These are phyloP conservation scores for Xenentodon cancila DNA, from an alignment of 2,797 vertebrate species.

Conservation along the genomic window DNA sequence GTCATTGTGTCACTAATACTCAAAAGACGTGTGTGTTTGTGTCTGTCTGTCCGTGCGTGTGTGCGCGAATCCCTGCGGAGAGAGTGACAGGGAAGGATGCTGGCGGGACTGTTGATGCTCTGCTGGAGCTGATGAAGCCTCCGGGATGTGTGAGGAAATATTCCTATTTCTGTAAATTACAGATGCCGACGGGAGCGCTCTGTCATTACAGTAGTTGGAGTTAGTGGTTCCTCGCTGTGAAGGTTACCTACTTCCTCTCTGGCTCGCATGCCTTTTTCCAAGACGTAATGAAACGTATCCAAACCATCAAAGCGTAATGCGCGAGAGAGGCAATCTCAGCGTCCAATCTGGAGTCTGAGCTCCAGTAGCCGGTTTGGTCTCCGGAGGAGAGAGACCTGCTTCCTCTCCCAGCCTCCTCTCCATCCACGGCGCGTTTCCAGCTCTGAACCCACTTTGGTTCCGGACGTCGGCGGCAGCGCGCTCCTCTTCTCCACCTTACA, in stretches of 20 bases:
- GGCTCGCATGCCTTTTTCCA: constrained; percentile 25
- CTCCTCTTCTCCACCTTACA: constrained; percentile 11
- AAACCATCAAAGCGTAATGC: constrained; percentile 44
- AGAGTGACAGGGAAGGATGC: constrained; percentile 39
- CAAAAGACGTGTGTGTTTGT: constrained; percentile 10
- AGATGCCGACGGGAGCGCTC: background rate
- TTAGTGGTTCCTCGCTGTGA: background rate
- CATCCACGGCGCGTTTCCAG: constrained; percentile 56
- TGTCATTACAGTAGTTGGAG: background rate
- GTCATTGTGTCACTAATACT: constrained; percentile 63
- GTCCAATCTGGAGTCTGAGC: constrained; percentile 51
- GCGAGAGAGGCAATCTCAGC: constrained; percentile 27
- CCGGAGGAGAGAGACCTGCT: constrained; percentile 30
- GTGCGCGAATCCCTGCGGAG: constrained; percentile 39
- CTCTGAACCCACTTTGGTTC: constrained; percentile 47
- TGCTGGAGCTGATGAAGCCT: constrained; percentile 40
- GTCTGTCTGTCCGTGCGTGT: background rate
- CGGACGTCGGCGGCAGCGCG: constrained; percentile 32
- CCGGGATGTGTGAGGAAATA: constrained; percentile 13
- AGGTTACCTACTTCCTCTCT: constrained; percentile 13
- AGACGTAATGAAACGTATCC: constrained; percentile 45
- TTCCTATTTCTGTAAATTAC: constrained; percentile 7
- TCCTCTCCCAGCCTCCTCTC: constrained; percentile 46
- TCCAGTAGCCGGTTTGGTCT: constrained; percentile 38
- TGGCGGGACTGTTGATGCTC: constrained; percentile 41